Evolutionary conservation across 2,113 vertebrate genomes (phyloP).

Genomic region (Cynocephalus volans): DNA sequence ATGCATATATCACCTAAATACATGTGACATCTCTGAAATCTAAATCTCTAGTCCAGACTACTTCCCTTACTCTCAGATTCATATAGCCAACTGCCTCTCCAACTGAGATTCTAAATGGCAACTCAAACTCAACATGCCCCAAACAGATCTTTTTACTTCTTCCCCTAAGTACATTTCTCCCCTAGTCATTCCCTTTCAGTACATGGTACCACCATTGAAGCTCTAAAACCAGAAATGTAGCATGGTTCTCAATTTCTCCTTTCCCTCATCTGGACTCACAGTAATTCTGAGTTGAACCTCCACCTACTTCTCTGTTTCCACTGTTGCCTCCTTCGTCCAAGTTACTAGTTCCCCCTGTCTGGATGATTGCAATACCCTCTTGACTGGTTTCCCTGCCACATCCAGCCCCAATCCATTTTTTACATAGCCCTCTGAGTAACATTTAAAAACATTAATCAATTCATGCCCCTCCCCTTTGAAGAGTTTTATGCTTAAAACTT

Average conservation of each 20-base stretch:
- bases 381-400: not conserved
- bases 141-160: not conserved
- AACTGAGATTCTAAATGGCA: constrained; percentile 38
- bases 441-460: constrained; percentile 24
- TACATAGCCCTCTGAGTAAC: not conserved
- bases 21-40: not conserved
- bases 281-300: not conserved
- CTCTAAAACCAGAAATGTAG: not conserved
- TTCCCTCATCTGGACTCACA: not conserved
- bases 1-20: not conserved
- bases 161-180: not conserved
- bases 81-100: not conserved
- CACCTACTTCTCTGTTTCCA: not conserved
- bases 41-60: constrained; percentile 25
- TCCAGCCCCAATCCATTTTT: not conserved
- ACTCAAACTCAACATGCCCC: not conserved
- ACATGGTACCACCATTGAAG: too few relatives aligned
- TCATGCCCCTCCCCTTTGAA: not conserved
- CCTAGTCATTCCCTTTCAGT: too few relatives aligned
- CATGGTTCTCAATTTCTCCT: not conserved
- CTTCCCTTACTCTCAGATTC: constrained; percentile 52
- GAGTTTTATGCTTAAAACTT: not conserved
- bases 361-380: not conserved
- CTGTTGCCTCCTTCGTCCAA: not conserved
- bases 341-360: not conserved